These are phyloP conservation scores for Nyctalus aviator DNA, from an alignment of 2,797 vertebrate genomes.

Conservation along the genomic window DNA sequence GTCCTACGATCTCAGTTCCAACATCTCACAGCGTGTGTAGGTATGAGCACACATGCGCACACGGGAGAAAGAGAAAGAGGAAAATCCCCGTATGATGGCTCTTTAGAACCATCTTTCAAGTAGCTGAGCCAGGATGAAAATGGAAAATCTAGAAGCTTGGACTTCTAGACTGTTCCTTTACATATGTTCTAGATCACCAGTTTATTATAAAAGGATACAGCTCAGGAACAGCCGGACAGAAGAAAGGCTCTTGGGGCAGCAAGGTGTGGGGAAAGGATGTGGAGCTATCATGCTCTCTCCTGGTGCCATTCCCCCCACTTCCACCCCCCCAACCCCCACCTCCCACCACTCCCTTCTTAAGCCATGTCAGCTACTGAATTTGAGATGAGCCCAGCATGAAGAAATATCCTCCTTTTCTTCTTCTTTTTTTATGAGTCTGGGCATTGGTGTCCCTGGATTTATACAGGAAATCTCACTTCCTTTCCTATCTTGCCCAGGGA, in stretches of 20 bases:
- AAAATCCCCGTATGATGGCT: neutral
- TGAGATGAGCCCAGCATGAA: slow-evolving; percentile 1
- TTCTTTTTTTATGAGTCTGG: neutral
- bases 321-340: neutral
- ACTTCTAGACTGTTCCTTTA: neutral
- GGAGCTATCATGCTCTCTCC: neutral
- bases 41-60: too few species aligned
- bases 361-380: slow-evolving; percentile 45
- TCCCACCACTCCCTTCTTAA: neutral
- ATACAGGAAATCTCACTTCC: slow-evolving; percentile 2
- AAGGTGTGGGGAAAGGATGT: neutral
- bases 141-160: neutral
- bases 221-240: neutral
- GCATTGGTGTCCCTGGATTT: neutral
- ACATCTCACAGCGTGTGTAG: neutral
- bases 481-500: slow-evolving; percentile 25
- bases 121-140: neutral
- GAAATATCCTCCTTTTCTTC: neutral
- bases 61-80: neutral
- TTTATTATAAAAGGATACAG: neutral
- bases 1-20: neutral
- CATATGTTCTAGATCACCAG: neutral
- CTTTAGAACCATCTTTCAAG: neutral
- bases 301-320: neutral
- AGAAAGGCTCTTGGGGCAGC: neutral